These are phyloP conservation scores for Gymnothorax javanicus DNA, from an alignment of 2,797 vertebrate genomes.

Conservation along the genomic window DNA sequence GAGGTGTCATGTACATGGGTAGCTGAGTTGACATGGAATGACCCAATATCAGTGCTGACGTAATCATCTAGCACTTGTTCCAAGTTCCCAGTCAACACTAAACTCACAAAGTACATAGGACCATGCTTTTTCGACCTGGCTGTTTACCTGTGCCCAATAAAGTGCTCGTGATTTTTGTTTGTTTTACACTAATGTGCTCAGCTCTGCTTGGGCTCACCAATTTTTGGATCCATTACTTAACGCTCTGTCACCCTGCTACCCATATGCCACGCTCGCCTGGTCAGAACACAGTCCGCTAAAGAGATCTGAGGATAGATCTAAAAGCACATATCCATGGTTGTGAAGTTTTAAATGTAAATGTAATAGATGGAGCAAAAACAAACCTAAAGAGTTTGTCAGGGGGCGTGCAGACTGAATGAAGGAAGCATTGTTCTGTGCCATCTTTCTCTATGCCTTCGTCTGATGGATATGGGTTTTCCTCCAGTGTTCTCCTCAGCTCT, in stretches of 20 bases:
- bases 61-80: neutral
- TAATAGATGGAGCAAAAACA: conserved; percentile 2
- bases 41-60: neutral
- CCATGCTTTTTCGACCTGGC: neutral
- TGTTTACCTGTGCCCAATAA: neutral
- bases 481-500: neutral
- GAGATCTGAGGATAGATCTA: neutral
- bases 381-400: neutral
- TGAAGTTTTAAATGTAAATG: neutral
- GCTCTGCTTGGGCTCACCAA: neutral
- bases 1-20: too few relatives aligned
- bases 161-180: neutral
- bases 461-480: neutral
- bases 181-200: neutral
- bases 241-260: neutral
- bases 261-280: neutral
- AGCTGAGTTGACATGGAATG: too few relatives aligned
- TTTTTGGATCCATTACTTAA: neutral
- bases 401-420: neutral
- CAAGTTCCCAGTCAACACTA: neutral
- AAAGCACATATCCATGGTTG: neutral
- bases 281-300: neutral
- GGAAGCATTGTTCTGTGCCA: neutral
- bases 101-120: neutral
- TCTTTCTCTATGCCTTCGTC: neutral